A percentile compares a stretch with the other conserved stretches of the same genome.
Conservation (phyloP, 30 jellyfish, hydroid and myxozoan genomes). For the Chrysaora quinquecirrha region DNA sequence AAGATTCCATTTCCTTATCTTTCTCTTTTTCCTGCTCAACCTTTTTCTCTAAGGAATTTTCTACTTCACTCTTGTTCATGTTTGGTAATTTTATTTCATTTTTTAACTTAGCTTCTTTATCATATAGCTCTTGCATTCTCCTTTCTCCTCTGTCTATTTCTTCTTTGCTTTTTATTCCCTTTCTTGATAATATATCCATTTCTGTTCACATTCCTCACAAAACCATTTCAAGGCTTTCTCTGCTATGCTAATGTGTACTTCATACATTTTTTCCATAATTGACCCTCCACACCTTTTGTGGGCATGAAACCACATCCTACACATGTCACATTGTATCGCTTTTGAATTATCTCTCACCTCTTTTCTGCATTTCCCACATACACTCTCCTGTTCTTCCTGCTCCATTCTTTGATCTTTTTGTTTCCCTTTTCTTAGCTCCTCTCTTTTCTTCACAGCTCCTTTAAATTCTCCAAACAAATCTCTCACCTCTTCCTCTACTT, state of each 20-base stretch:
- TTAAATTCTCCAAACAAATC: neutral
- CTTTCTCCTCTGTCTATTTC: neutral
- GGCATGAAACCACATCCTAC: neutral
- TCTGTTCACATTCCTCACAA: neutral
- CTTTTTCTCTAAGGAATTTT: neutral
- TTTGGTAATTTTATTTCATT: neutral
- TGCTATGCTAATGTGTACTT: neutral
- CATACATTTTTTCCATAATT: neutral
- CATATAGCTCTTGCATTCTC: constrained; percentile 4
- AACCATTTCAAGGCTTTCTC: neutral
- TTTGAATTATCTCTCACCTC: neutral
- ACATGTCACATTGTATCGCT: neutral
- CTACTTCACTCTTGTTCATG: no score
- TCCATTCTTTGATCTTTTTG: neutral
- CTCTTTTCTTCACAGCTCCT: neutral
- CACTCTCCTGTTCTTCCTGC: neutral
- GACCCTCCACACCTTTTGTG: neutral
- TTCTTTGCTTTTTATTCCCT: neutral
- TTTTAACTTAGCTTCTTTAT: neutral
- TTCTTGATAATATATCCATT: no score
- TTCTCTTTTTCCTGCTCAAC: neutral
- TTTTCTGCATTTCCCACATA: neutral
- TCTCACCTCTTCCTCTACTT: no score
- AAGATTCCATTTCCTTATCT: neutral
- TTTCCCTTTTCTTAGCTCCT: neutral